phyloP scores from a whole-genome alignment of 2,888 invertebrate genomes.

The Noctua janthina region DNA sequence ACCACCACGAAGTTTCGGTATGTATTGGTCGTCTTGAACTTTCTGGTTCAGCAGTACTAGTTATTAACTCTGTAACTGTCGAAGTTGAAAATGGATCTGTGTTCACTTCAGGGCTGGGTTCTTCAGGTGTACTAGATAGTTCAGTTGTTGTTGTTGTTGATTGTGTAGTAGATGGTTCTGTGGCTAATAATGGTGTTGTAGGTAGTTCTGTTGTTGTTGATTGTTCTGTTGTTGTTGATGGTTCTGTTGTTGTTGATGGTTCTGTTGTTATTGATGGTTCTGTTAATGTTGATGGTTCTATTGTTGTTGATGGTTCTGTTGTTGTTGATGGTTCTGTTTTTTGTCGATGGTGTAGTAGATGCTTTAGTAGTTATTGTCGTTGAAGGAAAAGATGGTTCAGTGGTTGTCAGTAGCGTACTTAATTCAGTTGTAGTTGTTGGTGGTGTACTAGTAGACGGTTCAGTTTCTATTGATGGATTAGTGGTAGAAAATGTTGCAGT shows the following conservation, averaged over 20 bases:
- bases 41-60: constrained; percentile 7
- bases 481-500: background rate
- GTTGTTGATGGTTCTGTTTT: background rate
- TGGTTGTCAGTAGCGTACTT: background rate
- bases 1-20: constrained; percentile 26
- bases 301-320: background rate
- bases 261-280: background rate
- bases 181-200: background rate
- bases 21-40: background rate
- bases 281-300: too few species aligned
- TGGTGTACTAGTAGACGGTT: background rate
- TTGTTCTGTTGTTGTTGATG: background rate
- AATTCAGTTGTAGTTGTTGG: constrained; percentile 18
- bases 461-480: background rate
- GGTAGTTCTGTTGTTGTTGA: background rate
- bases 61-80: background rate
- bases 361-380: constrained; percentile 1
- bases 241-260: background rate
- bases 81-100: too few species aligned
- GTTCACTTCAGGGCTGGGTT: background rate
- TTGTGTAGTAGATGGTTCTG: background rate
- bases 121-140: background rate
- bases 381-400: background rate
- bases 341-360: too few species aligned
- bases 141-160: background rate